Conservation (phyloP, 2,113 vertebrate species). For the Ctenodactylus gundi region DNA sequence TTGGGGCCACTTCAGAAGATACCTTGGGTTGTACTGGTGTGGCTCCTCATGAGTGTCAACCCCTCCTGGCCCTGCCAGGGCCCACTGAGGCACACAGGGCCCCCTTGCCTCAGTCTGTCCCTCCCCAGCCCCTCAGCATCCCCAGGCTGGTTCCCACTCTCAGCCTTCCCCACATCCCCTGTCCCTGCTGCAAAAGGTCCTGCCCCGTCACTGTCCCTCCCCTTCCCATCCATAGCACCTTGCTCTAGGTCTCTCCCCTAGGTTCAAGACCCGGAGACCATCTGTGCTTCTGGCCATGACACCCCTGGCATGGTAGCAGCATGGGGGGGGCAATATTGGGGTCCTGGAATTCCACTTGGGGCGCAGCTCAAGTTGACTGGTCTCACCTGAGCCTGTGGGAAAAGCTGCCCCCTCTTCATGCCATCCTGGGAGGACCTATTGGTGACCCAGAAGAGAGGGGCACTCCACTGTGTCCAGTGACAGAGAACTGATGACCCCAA, state of each 20-base stretch:
- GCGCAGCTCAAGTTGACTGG: not conserved
- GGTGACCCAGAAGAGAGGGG: no score
- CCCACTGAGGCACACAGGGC: not conserved
- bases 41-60: not conserved
- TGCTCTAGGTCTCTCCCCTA: not conserved
- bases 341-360: no score
- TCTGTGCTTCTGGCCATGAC: not conserved
- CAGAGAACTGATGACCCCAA: not conserved
- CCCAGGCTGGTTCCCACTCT: not conserved
- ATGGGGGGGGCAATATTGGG: rapidly evolving
- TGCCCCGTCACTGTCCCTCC: not conserved
- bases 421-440: not conserved
- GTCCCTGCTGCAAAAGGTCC: not conserved
- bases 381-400: not conserved
- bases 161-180: not conserved
- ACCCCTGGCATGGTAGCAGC: not conserved
- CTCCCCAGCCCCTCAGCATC: not conserved
- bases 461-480: not conserved
- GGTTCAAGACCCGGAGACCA: not conserved
- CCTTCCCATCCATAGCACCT: not conserved
- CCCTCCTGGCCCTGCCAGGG: no score
- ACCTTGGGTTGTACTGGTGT: no score
- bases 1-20: not conserved
- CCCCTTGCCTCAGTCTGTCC: not conserved
- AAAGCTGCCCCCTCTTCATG: not conserved